phyloP scores from a whole-genome alignment of 2,888 invertebrate species.

The Halocaridina rubra region DNA sequence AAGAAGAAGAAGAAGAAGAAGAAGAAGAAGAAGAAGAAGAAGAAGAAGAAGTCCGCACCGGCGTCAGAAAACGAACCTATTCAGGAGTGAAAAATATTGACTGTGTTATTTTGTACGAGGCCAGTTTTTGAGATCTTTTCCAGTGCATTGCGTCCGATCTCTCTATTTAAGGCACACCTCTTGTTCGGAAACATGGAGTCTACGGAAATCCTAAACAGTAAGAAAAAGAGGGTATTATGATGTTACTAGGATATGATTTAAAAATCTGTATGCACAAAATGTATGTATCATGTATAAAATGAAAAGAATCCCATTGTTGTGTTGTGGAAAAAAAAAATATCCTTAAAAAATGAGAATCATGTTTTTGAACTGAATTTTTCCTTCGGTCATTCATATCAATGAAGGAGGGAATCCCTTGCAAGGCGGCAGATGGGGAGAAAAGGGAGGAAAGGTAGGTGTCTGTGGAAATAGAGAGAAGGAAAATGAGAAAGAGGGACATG shows the following conservation, averaged over 20 bases:
- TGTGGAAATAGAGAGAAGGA: background rate
- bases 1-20: background rate
- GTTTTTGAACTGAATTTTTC: background rate
- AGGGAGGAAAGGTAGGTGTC: background rate
- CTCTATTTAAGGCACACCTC: too few species aligned
- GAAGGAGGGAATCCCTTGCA: background rate
- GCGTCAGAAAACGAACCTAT: conserved; percentile 16
- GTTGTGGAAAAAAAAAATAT: too few species aligned
- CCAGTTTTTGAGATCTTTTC: too few species aligned
- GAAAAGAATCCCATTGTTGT: too few species aligned
- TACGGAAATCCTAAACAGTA: too few species aligned
- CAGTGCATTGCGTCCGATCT: too few species aligned
- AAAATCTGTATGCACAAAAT: too few species aligned
- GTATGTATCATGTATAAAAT: too few species aligned
- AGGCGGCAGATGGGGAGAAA: background rate
- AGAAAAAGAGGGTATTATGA: too few species aligned
- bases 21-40: background rate
- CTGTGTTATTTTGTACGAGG: conserved; percentile 14
- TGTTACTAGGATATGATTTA: too few species aligned
- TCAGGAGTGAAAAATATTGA: conserved; percentile 32
- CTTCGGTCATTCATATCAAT: background rate
- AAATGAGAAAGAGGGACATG: background rate
- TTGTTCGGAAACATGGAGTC: too few species aligned
- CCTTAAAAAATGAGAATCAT: background rate
- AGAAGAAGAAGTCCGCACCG: background rate